Evolutionary conservation across 2,888 invertebrate species (phyloP), one percentile per base, ranked within the genome.

Genomic region (Stictocephala bisonia): DNA sequence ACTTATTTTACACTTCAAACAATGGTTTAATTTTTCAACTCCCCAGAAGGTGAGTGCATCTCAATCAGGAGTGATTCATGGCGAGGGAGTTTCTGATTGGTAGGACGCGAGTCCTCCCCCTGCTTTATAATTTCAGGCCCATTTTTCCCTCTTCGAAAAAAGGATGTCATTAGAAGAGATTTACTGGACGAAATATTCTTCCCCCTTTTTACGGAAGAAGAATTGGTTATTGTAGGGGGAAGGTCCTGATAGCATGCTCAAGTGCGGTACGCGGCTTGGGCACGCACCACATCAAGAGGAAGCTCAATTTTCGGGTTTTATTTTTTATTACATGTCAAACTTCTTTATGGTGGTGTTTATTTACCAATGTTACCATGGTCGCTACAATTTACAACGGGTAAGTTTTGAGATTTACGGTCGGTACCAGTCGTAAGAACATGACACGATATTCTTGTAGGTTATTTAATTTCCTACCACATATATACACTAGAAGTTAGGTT

Each of bases 121-220:
- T 29, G 68, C 64, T 72, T n/a, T 18, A 67, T 72, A 53, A 67
- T 72, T 72, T 53, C 56, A 53, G 67, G 26, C 67, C 72, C 67
- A 53, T 67, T 77, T 76, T 77, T 74, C 74, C 71, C 78, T 78
- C 74, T 78, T 77, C 76, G 76, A 74, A 78, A 77, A 77, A 77
- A 75, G 75, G 72, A 35, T 74, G 77, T 76, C 77, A 75, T 77
- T 76, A 78, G 73, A 75, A 60, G 75, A 78, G 76, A 78, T 78
- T 78, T 76, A 76, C 75, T 72, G 64, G 70, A 64, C 66, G 73
- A 41, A 60, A 70, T 73, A 53, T 70, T 73, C 70, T 64, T 68
- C 73, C 73, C 72, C 70, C 41, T 51, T 70, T 70, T 71, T 58
- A 26, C 44, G 58, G 29, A 71, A 58, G 58, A 58, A 71, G 70